These are phyloP conservation scores for Eupithecia exiguata DNA, from an alignment of 2,888 invertebrate species.

Conservation along the genomic window DNA sequence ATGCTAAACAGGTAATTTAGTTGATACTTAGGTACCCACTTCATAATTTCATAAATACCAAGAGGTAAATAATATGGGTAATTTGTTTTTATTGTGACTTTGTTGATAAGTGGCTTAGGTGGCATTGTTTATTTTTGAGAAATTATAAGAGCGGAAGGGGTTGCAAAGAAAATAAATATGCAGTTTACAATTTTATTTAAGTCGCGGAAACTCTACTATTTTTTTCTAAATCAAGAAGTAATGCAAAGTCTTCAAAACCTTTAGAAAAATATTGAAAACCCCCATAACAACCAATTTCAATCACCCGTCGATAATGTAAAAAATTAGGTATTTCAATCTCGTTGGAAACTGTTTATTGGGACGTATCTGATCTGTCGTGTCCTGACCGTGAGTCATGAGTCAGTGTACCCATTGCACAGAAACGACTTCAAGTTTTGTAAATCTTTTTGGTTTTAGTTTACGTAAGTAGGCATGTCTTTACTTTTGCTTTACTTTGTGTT, in stretches of 20 bases:
- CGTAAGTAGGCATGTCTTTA: background rate
- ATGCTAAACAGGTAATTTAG: background rate
- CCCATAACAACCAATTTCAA: constrained; percentile 29
- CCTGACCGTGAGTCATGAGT: constrained; percentile 48
- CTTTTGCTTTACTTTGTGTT: background rate
- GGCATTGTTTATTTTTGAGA: background rate
- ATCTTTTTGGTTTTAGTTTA: constrained; percentile 24
- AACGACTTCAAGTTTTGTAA: constrained; percentile 12
- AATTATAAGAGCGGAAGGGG: background rate
- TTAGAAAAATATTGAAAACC: constrained; percentile 5
- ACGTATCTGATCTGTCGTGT: constrained; percentile 42
- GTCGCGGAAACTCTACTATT: background rate
- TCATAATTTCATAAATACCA: too few relatives aligned
- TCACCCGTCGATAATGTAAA: constrained; percentile 33
- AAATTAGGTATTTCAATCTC: constrained; percentile 39
- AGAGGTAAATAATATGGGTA: too few relatives aligned
- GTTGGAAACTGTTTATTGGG: constrained; percentile 40
- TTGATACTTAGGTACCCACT: background rate
- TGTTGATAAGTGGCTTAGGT: too few relatives aligned
- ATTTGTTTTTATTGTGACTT: background rate
- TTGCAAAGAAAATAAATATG: background rate
- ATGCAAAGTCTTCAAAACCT: background rate
- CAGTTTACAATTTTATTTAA: background rate
- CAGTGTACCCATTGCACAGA: constrained; percentile 45
- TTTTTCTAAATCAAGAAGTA: background rate